These are phyloP conservation scores for Apodemia hepburni DNA, from an alignment of 2,888 invertebrate genomes.

Conservation along the genomic window DNA sequence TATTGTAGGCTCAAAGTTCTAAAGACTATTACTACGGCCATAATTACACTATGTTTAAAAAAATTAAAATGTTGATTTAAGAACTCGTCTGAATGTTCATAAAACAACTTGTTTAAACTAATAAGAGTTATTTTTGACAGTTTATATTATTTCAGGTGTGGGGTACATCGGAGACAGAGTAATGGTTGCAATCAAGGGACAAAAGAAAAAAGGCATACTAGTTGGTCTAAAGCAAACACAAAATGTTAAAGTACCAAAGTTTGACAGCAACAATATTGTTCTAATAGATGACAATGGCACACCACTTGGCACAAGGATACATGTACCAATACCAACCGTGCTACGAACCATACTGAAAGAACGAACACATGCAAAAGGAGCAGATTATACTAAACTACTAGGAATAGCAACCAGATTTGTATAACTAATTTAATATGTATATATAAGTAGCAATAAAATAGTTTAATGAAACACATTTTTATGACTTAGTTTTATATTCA, in stretches of 20 bases:
- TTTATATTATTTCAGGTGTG: slow-evolving; percentile 48
- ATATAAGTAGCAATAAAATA: neutral
- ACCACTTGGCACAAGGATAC: slow-evolving; percentile 96
- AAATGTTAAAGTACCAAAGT: slow-evolving; percentile 89
- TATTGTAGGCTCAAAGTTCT: no score
- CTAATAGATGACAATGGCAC: slow-evolving; percentile 96
- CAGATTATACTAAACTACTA: slow-evolving; percentile 95
- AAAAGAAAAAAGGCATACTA: slow-evolving; percentile 94
- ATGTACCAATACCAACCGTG: slow-evolving; percentile 95
- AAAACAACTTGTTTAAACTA: no score
- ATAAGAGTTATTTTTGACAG: neutral
- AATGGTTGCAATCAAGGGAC: slow-evolving; percentile 95
- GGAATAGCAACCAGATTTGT: slow-evolving; percentile 95
- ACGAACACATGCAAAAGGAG: slow-evolving; percentile 89
- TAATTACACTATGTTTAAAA: no score
- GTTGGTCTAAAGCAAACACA: slow-evolving; percentile 92
- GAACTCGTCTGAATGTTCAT: no score
- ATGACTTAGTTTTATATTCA: no score
- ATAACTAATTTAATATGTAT: slow-evolving; percentile 48
- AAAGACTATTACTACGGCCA: no score
- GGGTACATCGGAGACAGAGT: slow-evolving; percentile 90
- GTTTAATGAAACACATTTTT: neutral
- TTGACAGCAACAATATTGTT: slow-evolving; percentile 97
- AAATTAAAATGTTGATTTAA: no score
- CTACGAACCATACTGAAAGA: slow-evolving; percentile 91